Conservation (phyloP, 2,113 vertebrate genomes). For the Tenrec ecaudatus region DNA sequence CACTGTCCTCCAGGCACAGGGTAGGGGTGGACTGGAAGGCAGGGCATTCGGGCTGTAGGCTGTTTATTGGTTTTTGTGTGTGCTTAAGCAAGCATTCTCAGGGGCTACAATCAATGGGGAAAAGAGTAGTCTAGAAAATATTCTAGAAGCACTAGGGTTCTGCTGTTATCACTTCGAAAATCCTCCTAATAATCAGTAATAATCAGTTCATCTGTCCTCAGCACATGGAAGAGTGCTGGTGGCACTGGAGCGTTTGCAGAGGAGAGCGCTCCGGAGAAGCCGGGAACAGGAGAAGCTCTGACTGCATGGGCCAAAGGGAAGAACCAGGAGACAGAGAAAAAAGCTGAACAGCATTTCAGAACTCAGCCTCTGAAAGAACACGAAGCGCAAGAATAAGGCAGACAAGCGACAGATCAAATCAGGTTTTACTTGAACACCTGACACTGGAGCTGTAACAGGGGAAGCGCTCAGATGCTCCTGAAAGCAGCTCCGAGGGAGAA, state of each 20-base stretch:
- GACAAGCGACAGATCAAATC: background rate
- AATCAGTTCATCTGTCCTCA: background rate
- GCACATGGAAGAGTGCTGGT: background rate
- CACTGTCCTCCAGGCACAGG: no score
- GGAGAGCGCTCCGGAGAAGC: background rate
- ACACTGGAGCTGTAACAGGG: background rate
- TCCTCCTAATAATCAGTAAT: background rate
- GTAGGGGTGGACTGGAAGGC: no score
- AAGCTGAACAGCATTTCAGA: background rate
- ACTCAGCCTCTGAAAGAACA: slow-evolving; percentile 19
- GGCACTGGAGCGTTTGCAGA: fast-evolving
- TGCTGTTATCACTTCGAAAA: background rate
- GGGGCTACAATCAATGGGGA: background rate
- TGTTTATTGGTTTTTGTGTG: no score
- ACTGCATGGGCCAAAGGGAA: background rate
- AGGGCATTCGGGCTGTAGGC: no score
- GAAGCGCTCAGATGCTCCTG: background rate
- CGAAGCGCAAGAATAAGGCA: background rate
- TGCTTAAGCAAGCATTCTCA: no score
- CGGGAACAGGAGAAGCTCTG: background rate
- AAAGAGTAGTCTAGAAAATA: background rate
- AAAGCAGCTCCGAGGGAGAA: no score
- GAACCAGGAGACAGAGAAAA: slow-evolving; percentile 2
- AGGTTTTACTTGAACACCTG: background rate
- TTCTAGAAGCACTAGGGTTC: background rate